Evolutionary conservation across 2,888 invertebrate species (phyloP).

Genomic region (Trichogramma dendrolimi): DNA sequence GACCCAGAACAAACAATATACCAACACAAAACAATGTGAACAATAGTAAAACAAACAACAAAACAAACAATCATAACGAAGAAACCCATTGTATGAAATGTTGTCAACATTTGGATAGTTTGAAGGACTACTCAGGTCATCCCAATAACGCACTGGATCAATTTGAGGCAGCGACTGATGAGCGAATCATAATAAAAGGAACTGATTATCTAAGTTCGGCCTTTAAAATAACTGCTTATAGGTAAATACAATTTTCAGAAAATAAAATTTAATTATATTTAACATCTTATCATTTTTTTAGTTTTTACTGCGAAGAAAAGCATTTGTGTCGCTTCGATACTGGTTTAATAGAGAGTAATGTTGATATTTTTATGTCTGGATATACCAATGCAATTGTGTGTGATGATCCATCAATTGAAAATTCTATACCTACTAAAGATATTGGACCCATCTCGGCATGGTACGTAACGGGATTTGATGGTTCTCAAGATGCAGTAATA

Average conservation of each 20-base stretch:
- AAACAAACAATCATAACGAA: neutral
- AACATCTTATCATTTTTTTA: constrained; percentile 36
- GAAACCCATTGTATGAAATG: too few relatives aligned
- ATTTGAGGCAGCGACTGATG: constrained; percentile 69
- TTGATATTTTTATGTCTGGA: constrained; percentile 71
- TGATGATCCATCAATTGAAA: constrained; percentile 64
- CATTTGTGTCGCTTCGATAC: constrained; percentile 75
- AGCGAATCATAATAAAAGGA: constrained; percentile 69
- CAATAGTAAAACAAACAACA: neutral
- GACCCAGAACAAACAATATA: neutral
- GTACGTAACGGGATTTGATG: constrained; percentile 79
- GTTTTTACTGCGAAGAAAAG: constrained; percentile 73
- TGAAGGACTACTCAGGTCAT: constrained; percentile 66
- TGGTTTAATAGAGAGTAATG: constrained; percentile 73
- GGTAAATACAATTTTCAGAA: constrained; percentile 26
- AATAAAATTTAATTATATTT: neutral
- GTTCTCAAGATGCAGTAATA: constrained; percentile 56
- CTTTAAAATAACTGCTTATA: constrained; percentile 57
- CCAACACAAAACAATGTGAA: neutral
- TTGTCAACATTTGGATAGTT: constrained; percentile 47
- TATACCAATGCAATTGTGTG: constrained; percentile 76
- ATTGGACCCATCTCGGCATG: constrained; percentile 81
- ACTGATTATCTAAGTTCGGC: constrained; percentile 61
- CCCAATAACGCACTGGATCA: constrained; percentile 73
- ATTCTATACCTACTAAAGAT: constrained; percentile 70